phyloP scores from a whole-genome alignment of 2,888 invertebrate genomes.

The Pachydiplax longipennis region DNA sequence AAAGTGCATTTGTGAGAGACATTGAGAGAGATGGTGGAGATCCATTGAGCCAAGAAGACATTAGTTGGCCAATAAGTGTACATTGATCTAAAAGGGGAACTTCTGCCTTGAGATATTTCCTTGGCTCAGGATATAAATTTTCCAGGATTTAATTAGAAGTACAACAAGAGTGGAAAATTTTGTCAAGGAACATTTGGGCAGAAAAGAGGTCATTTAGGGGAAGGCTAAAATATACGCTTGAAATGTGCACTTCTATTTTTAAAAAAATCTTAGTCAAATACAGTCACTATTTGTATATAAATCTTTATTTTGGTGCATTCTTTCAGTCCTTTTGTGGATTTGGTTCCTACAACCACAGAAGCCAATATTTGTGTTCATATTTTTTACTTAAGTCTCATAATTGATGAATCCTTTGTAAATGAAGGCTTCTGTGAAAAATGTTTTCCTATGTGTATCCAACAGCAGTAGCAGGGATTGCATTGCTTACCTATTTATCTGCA shows the following conservation, averaged over 20 bases:
- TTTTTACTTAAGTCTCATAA: not conserved
- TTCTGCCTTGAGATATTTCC: too few relatives aligned
- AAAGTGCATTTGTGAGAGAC: too few relatives aligned
- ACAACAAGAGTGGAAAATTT: too few relatives aligned
- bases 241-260: conserved; percentile 26
- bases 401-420: not conserved
- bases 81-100: too few relatives aligned
- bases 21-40: too few relatives aligned
- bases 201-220: conserved; percentile 13
- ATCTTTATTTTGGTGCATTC: not conserved
- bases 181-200: not conserved
- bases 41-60: too few relatives aligned
- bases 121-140: not conserved
- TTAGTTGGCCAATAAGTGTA: too few relatives aligned
- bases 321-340: not conserved
- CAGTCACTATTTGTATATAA: conserved; percentile 35
- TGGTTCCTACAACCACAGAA: conserved; percentile 26
- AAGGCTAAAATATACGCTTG: conserved; percentile 37
- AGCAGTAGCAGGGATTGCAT: conserved; percentile 2
- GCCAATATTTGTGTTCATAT: conserved; percentile 30
- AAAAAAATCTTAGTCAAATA: conserved; percentile 37
- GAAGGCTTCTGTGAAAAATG: conserved; percentile 14
- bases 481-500: conserved; percentile 24
- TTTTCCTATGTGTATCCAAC: conserved; percentile 1
- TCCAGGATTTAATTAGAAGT: not conserved